These are phyloP conservation scores for Nemotelus nigrinus DNA, from an alignment of 2,888 invertebrate genomes.

Conservation along the genomic window DNA sequence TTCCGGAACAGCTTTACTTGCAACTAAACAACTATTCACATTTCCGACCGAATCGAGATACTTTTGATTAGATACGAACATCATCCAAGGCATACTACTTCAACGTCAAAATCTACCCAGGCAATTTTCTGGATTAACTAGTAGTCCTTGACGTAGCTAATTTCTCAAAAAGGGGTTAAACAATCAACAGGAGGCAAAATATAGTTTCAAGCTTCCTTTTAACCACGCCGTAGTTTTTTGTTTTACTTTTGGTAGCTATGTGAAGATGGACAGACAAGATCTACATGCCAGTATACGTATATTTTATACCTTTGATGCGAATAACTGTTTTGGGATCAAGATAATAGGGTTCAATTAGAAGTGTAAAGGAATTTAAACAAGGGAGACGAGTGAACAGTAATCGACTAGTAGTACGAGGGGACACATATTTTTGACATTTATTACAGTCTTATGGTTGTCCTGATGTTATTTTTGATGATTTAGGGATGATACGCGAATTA, in stretches of 20 bases:
- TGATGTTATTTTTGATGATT: conserved; percentile 21
- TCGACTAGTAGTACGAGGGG: no score
- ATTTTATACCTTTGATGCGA: no score
- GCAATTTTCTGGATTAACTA: conserved; percentile 52
- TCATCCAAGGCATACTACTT: conserved; percentile 9
- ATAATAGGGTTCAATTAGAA: conserved; percentile 39
- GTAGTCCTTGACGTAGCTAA: conserved; percentile 45
- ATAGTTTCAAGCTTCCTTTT: neutral
- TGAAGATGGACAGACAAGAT: no score
- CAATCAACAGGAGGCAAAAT: conserved; percentile 12
- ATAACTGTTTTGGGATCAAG: neutral
- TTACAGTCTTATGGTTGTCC: conserved; percentile 20
- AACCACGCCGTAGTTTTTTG: no score
- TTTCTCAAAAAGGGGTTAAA: conserved; percentile 38
- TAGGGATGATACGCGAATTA: conserved; percentile 23
- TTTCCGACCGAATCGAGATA: neutral
- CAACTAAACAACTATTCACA: conserved; percentile 37
- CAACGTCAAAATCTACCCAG: conserved; percentile 46
- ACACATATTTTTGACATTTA: conserved; percentile 30
- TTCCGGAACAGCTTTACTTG: conserved; percentile 1
- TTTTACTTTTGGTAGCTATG: no score
- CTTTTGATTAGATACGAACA: conserved; percentile 54
- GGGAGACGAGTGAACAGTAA: no score
- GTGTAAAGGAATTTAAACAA: conserved; percentile 8
- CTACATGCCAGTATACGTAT: no score